Percentiles rank a stretch among this genome's conserved stretches.
These are phyloP conservation scores for Eretmocerus hayati DNA, from an alignment of 2,888 invertebrate genomes.

Conservation along the genomic window DNA sequence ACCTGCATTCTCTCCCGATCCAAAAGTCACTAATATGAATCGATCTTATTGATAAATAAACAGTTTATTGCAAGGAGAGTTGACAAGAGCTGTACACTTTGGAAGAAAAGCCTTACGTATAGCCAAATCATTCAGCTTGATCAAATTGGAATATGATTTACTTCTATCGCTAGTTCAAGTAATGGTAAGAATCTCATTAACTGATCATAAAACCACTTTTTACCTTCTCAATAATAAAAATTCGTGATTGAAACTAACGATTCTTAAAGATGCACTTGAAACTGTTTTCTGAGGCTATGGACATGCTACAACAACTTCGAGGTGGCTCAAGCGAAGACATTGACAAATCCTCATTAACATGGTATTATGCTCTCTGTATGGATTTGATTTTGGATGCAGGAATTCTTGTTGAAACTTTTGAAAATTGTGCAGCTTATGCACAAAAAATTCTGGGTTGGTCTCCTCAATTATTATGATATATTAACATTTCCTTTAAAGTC, in stretches of 20 bases:
- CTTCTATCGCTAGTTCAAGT: slow-evolving; percentile 32
- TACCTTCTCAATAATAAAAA: too few relatives aligned
- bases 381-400: slow-evolving; percentile 55
- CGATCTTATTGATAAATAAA: too few relatives aligned
- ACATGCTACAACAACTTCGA: slow-evolving; percentile 45
- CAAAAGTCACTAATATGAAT: too few relatives aligned
- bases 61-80: slow-evolving; percentile 29
- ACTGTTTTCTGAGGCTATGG: slow-evolving; percentile 50
- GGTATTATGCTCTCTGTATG: slow-evolving; percentile 56
- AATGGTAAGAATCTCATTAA: slow-evolving; percentile 23
- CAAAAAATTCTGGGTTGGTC: slow-evolving; percentile 31
- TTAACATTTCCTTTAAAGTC: neutral
- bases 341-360: slow-evolving; percentile 39
- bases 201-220: neutral
- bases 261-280: slow-evolving; percentile 40
- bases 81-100: slow-evolving; percentile 25
- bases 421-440: slow-evolving; percentile 47
- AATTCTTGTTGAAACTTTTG: slow-evolving; percentile 50
- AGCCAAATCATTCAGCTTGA: slow-evolving; percentile 24
- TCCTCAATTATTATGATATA: too few relatives aligned
- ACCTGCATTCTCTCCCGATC: too few relatives aligned
- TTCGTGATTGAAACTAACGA: too few relatives aligned
- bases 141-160: slow-evolving; percentile 23
- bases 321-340: slow-evolving; percentile 33
- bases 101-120: slow-evolving; percentile 31